These are phyloP conservation scores for Trichechus manatus DNA, from an alignment of 2,113 vertebrate species.

Conservation along the genomic window DNA sequence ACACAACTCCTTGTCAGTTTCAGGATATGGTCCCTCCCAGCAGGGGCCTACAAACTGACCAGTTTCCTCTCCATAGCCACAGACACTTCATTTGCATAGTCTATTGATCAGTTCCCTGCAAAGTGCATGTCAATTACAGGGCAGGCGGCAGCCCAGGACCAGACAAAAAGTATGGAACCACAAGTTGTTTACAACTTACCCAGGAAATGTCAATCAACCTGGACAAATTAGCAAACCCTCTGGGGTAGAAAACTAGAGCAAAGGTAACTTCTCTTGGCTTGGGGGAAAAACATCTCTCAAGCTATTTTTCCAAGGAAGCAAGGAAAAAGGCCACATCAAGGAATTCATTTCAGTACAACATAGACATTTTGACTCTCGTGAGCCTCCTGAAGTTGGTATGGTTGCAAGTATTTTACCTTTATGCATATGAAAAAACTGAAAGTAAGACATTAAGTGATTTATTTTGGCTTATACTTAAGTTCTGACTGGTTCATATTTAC, in stretches of 20 bases:
- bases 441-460: slow-evolving; percentile 24
- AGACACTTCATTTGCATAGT: background rate
- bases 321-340: background rate
- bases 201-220: background rate
- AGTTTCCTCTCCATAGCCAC: background rate
- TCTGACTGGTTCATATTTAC: slow-evolving; percentile 7
- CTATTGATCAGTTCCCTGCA: background rate
- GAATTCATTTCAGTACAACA: background rate
- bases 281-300: background rate
- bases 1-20: background rate
- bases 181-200: background rate
- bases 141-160: background rate
- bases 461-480: slow-evolving; percentile 8
- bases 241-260: background rate
- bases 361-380: background rate
- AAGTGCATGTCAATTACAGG: background rate
- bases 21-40: background rate
- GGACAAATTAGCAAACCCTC: background rate
- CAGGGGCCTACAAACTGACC: background rate
- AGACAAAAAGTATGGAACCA: background rate
- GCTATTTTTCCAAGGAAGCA: background rate
- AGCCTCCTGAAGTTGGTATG: background rate
- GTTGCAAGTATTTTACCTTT: background rate
- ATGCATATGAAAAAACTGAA: background rate
- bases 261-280: background rate